Evolutionary conservation across 2,888 invertebrate species (phyloP).

Genomic region (Theretra japonica): DNA sequence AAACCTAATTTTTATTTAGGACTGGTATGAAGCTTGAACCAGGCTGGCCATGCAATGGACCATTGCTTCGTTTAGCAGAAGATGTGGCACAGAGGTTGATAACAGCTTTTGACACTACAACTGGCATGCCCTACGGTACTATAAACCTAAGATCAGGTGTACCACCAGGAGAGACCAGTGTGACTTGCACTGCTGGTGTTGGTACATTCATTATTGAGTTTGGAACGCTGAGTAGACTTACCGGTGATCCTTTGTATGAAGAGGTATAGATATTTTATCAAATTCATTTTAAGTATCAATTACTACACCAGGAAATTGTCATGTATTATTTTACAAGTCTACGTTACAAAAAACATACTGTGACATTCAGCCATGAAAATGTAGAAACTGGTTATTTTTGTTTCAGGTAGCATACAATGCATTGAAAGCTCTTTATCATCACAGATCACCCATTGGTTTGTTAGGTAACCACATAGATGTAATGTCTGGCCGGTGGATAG

Average conservation of each 20-base stretch:
- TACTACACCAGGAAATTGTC: no score
- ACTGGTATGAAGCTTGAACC: slow-evolving; percentile 92
- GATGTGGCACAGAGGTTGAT: slow-evolving; percentile 96
- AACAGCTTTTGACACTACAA: slow-evolving; percentile 94
- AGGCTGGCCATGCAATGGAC: slow-evolving; percentile 99
- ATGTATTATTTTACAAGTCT: no score
- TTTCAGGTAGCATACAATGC: slow-evolving; percentile 94
- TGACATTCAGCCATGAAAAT: neutral
- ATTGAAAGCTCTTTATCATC: slow-evolving; percentile 93
- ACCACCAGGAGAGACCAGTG: slow-evolving; percentile 96
- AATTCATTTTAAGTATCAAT: no score
- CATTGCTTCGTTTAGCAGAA: slow-evolving; percentile 95
- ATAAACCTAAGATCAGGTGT: slow-evolving; percentile 96
- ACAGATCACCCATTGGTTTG: slow-evolving; percentile 93
- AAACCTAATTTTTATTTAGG: slow-evolving; percentile 63
- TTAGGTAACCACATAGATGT: slow-evolving; percentile 99
- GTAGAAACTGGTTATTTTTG: slow-evolving; percentile 25
- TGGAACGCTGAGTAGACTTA: slow-evolving; percentile 95
- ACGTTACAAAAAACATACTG: neutral
- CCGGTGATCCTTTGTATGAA: slow-evolving; percentile 97
- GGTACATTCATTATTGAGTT: slow-evolving; percentile 99
- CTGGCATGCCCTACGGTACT: slow-evolving; percentile 99
- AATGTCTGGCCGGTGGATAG: slow-evolving; percentile 97
- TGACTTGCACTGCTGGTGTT: slow-evolving; percentile 99
- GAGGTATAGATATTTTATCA: slow-evolving; percentile 80